Percentiles rank a stretch among this genome's conserved stretches.
Evolutionary conservation across 2,113 vertebrate species (phyloP).

Genomic region (Chionis minor): DNA sequence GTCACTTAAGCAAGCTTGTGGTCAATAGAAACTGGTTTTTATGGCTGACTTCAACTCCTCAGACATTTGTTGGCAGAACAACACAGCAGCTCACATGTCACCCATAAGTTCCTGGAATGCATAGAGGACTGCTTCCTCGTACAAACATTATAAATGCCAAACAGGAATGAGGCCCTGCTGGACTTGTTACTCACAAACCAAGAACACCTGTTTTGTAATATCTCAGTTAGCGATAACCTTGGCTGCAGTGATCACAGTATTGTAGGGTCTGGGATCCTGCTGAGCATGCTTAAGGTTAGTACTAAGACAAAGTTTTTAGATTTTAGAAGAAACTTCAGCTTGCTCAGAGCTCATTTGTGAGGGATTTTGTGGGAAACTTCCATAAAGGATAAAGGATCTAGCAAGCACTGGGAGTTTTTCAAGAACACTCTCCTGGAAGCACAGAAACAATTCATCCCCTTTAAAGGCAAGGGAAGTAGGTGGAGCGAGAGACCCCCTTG

Average conservation of each 20-base stretch:
- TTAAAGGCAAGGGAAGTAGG: no score
- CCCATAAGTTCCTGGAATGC: neutral
- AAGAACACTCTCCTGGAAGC: no score
- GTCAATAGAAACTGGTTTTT: neutral
- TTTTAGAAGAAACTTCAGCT: no score
- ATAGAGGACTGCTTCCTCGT: neutral
- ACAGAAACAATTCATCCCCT: no score
- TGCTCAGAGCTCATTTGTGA: no score
- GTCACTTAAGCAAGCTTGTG: neutral
- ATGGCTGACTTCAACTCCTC: neutral
- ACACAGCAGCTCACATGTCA: neutral
- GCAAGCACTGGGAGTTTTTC: no score
- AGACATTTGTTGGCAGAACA: neutral
- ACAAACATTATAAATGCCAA: neutral
- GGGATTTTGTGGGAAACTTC: no score
- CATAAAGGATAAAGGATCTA: no score
- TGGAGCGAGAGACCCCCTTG: no score
- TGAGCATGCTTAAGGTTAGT: neutral
- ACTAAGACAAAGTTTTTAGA: no score
- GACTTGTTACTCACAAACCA: neutral
- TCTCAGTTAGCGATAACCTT: neutral
- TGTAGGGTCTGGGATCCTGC: neutral
- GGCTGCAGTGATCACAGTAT: neutral
- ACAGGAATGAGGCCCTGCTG: neutral
- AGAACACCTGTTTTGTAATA: neutral